phyloP scores from a whole-genome alignment of 1,140 invertebrate genomes.

The Zaprionus ornatus region DNA sequence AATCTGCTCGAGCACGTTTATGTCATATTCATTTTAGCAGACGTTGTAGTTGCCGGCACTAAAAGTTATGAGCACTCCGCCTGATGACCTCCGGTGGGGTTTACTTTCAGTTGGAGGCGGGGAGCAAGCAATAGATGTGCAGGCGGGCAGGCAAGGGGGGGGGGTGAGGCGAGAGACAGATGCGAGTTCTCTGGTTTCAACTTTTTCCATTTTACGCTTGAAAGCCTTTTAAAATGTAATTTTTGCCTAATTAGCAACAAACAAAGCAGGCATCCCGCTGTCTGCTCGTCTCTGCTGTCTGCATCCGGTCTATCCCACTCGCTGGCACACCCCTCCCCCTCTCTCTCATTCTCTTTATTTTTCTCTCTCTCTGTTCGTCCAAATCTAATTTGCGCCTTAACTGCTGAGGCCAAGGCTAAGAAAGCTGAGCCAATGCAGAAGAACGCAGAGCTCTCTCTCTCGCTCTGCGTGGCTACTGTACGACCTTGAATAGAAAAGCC shows the following conservation, averaged over 20 bases:
- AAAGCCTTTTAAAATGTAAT: slow-evolving; percentile 79
- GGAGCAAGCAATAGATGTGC: neutral
- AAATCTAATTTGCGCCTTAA: slow-evolving; percentile 77
- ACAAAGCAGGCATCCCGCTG: slow-evolving; percentile 50
- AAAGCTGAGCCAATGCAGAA: slow-evolving; percentile 20
- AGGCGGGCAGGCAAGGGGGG: neutral
- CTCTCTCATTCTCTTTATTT: neutral
- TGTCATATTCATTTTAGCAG: slow-evolving; percentile 64
- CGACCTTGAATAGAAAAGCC: slow-evolving; percentile 57
- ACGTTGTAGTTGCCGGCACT: slow-evolving; percentile 41
- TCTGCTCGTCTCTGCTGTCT: slow-evolving; percentile 5
- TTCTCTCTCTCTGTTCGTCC: slow-evolving; percentile 23
- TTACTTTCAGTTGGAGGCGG: slow-evolving; percentile 15
- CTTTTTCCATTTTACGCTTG: slow-evolving; percentile 79
- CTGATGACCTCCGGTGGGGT: slow-evolving; percentile 52
- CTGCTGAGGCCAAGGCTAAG: slow-evolving; percentile 51
- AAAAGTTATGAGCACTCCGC: slow-evolving; percentile 61
- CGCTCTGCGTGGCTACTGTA: neutral
- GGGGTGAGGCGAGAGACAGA: neutral
- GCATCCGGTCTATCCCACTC: neutral
- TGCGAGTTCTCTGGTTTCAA: slow-evolving; percentile 47
- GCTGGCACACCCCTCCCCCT: neutral
- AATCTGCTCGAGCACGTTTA: slow-evolving; percentile 54
- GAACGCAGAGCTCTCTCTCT: too few species aligned
- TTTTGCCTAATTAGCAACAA: slow-evolving; percentile 82